Evolutionary conservation across 2,888 invertebrate species (phyloP), one percentile per base, ranked within the genome.

Genomic region (Tupiocoris notatus): DNA sequence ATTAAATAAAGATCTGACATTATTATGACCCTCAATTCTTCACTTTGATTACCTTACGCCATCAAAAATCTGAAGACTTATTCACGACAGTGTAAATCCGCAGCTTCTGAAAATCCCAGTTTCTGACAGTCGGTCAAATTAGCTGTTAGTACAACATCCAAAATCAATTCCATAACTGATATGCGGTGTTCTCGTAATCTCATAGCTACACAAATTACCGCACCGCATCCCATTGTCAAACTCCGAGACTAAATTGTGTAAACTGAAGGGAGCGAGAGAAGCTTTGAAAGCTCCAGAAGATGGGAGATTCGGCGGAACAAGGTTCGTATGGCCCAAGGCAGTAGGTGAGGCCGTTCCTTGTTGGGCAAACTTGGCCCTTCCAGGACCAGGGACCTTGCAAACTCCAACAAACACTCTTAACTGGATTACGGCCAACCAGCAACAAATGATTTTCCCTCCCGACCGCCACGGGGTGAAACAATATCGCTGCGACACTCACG

Each of bases 401-500:
- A 67, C 57, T 67, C 67, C 67, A 54, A 67, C 67, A 67, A 67
- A 67, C 67, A 67, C 67, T 67, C 67, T 67, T 67, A 67, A 67
- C 67, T 67, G 67, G 67, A 67, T 67, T 67, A 67, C 21, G 67
- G 67, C 67, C 67, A 67, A 67, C 56, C 67, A 67, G 67, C 67
- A 67, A 67, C 67, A 67, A 67, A 67, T 67, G 67, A 67, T 67
- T 67, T 67, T 56, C 56, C 12, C 39, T 39, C 39, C 39, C 39
- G 39, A 12, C 39, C 3, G 39, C 39, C 67, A 56, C 67, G 22
- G 57, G 67, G 67, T 56, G 57, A 67, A 67, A 67, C 57, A 67
- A 67, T 67, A 67, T 67, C 67, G 67, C 67, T 67, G 67, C 67
- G 67, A 57, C 67, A 67, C 57, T 67, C 67, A 2, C 63, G 39